Conservation (phyloP, 2,888 invertebrate genomes). For the Macroteleia sp. region DNA sequence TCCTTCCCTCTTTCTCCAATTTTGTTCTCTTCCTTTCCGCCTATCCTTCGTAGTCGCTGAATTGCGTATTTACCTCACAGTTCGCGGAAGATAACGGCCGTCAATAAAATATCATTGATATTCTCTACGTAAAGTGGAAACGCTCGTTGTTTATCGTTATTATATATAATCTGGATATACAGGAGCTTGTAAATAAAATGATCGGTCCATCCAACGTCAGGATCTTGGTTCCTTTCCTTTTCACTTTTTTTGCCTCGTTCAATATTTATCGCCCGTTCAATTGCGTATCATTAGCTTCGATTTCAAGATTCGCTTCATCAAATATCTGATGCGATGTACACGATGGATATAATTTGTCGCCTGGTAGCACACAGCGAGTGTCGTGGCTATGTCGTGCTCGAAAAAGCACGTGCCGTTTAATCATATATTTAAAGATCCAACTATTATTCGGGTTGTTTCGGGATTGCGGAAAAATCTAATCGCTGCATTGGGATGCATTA, state of each 20-base stretch:
- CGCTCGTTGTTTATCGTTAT: conserved; percentile 76
- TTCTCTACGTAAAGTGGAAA: conserved; percentile 66
- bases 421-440: too few relatives aligned
- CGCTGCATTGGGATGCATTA: conserved; percentile 15
- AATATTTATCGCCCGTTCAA: too few relatives aligned
- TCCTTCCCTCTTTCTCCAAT: conserved; percentile 22
- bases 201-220: conserved; percentile 52
- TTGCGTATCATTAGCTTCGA: too few relatives aligned
- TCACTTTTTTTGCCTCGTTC: too few relatives aligned
- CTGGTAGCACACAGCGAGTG: conserved; percentile 26
- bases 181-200: conserved; percentile 76
- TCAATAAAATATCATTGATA: conserved; percentile 80
- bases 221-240: too few relatives aligned
- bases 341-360: conserved; percentile 50
- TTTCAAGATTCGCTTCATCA: too few relatives aligned
- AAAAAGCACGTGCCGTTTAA: conserved; percentile 43
- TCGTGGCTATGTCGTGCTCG: conserved; percentile 39
- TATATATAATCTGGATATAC: conserved; percentile 73
- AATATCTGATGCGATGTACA: neutral
- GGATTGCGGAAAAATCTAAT: conserved; percentile 41
- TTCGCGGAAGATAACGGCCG: conserved; percentile 68
- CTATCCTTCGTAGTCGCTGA: too few relatives aligned
- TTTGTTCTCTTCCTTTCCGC: too few relatives aligned
- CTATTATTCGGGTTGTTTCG: too few relatives aligned
- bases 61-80: conserved; percentile 72